phyloP scores from a whole-genome alignment of 2,113 vertebrate genomes.

The Anser brachyrhynchus region DNA sequence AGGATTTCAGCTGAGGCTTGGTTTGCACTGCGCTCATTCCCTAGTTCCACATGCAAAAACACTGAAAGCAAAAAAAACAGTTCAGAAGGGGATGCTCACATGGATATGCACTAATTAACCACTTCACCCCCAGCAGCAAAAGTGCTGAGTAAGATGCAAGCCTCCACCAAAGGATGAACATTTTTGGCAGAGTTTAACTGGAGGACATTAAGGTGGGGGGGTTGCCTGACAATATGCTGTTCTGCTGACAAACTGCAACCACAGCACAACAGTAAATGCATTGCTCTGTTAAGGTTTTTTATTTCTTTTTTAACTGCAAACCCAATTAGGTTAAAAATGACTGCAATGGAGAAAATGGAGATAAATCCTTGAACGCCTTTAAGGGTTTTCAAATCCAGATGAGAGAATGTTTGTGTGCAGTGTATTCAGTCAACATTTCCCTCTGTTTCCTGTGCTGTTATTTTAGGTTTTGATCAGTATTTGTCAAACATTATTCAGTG shows the following conservation, averaged over 20 bases:
- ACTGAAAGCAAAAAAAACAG: not conserved
- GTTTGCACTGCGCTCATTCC: not conserved
- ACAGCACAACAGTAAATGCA: not conserved
- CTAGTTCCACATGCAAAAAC: not conserved
- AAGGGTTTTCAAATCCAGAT: slow-evolving; percentile 10
- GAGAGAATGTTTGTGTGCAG: not conserved
- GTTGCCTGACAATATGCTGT: not conserved
- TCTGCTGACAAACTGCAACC: slow-evolving; percentile 4
- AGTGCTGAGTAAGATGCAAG: not conserved
- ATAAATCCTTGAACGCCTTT: not conserved
- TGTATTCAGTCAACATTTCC: not conserved
- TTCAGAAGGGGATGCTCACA: not conserved
- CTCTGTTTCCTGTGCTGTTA: slow-evolving; percentile 1
- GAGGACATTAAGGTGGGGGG: not conserved
- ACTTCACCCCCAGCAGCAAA: not conserved
- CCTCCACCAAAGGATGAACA: not conserved
- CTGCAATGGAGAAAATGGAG: not conserved
- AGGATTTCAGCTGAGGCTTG: not conserved
- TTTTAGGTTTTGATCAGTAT: slow-evolving; percentile 28
- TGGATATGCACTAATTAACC: not conserved
- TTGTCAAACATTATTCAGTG: slow-evolving; percentile 31
- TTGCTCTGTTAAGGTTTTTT: not conserved
- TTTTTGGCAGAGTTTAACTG: not conserved
- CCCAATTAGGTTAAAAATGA: slow-evolving; percentile 26
- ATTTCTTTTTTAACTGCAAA: slow-evolving; percentile 32